Evolutionary conservation across 1,140 invertebrate species (phyloP), one percentile per base, ranked within the genome.

Genomic region (Drosophila prosaltans): DNA sequence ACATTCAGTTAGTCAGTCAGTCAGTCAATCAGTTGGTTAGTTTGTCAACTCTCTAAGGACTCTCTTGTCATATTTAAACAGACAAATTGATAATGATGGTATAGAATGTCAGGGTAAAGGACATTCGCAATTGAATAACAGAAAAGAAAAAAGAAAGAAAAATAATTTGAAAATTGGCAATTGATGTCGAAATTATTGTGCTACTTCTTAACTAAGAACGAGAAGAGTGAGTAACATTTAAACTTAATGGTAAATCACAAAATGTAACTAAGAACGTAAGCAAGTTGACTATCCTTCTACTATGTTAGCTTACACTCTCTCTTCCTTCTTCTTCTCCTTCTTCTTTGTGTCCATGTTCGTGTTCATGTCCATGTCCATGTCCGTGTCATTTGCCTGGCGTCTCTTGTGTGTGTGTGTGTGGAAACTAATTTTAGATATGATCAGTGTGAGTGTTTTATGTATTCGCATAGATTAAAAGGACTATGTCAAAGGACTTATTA

Each of bases 161-260:
- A 36, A 36, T 36, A 7, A 5, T 82, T 78, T 70, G 70, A 70
- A 81, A 81, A 81, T 81, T 78, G 64, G 71, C 79, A 81, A 81
- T 81, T 81, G 79, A 81, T 77, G 74, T 63, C 36, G 74, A 36
- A 81, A 81, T 81, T 81, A 81, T 78, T 70, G 58, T 75, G 69
- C 6, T 72, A 69, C 76, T 68, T 68, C 70, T 65, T 48, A 65
- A 65, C 70, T 71, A 61, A 57, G 63, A 67, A 24, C 5, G 6
- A 4, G 3, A 2, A 3, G 41, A 43, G 16, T 6, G n/a, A 0
- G n/a, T 48, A 48, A 67, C 64, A 59, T 69, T 78, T 66, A 36
- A 75, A 63, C 70, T 70, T 65, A 65, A 57, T 40, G 41, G 54
- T 63, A 72, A 61, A 61, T 39, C 59, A 28, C 32, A 61, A 11